Evolutionary conservation across 1,140 invertebrate species (phyloP), one percentile per base, ranked within the genome.

Genomic region (Panagrolaimus sp.): DNA sequence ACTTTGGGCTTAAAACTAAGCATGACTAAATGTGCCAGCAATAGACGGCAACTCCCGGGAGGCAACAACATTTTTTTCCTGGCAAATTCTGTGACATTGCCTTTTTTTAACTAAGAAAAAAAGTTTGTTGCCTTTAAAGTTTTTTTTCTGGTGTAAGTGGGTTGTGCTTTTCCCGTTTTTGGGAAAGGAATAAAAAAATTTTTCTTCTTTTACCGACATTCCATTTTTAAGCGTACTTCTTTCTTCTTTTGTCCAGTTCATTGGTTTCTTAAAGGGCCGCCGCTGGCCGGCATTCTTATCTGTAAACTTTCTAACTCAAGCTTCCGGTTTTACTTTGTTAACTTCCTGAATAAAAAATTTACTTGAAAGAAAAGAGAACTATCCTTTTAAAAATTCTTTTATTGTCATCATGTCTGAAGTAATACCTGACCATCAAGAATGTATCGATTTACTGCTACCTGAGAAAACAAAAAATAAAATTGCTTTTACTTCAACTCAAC

Each of bases 391-490:
- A 52, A 52, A 52, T 52, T 52, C 17, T 58, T 58, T 58, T 58
- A 21, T 3, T 28, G 52, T 58, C 21, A 28, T 12, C 12, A 58
- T 28, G 52, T 26, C 28, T 21, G 52, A 58, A 58, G 52, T 58
- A 21, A 21, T 58, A 21, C 52, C 28, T 28, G 52, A 58, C 17
- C 52, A 58, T 58, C 67, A 68, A 21, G 67, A 68, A 21, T 68
- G 67, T 28, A 58, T 68, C 47, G 67, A 68, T 32, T 32, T 68
- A 10, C 47, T 68, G 24, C 47, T 68, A 32, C 67, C 67, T 6
- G 67, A 68, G 47, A 48, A 58, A 43, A 48, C 32, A n/a, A 68
- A 68, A 21, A 68, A 68, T 24, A 68, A 62, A 12, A 17, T 68
- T 14, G 67, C 67, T 0, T 58, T 68, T 26, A 46, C 67, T 45